phyloP scores from a whole-genome alignment of 2,888 invertebrate genomes.

The Trichopoda pennipes region DNA sequence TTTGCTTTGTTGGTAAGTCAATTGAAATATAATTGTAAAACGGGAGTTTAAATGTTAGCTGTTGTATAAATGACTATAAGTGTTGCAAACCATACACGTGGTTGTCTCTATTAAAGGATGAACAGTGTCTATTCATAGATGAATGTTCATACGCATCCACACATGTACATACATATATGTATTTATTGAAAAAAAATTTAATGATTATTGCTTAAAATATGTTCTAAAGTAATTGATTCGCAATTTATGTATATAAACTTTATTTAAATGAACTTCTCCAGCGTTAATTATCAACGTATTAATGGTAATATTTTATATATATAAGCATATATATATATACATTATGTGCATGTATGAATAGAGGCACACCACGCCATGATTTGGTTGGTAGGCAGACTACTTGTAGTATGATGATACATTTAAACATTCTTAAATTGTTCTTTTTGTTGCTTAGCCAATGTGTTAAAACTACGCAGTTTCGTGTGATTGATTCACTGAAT shows the following conservation, averaged over 20 bases:
- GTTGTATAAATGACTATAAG: background rate
- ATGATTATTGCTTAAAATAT: background rate
- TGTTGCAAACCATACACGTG: conserved; percentile 39
- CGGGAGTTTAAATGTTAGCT: background rate
- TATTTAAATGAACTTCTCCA: background rate
- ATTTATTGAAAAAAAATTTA: background rate
- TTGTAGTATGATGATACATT: conserved; percentile 36
- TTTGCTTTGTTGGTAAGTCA: conserved; percentile 52
- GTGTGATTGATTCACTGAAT: background rate
- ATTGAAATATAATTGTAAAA: background rate
- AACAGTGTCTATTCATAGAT: background rate
- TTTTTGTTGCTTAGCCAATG: conserved; percentile 22
- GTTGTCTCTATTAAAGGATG: conserved; percentile 22
- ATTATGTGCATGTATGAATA: background rate
- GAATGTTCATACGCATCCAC: background rate
- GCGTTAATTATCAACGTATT: too few relatives aligned
- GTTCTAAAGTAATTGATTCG: background rate
- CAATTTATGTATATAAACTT: background rate
- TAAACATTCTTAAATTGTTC: conserved; percentile 21
- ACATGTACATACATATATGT: background rate
- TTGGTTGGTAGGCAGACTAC: conserved; percentile 21
- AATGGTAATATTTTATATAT: background rate
- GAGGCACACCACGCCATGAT: conserved; percentile 25
- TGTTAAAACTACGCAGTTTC: conserved; percentile 51
- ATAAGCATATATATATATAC: background rate